These are phyloP conservation scores for Chionoecetes opilio DNA, from an alignment of 1,140 invertebrate genomes.

Conservation along the genomic window DNA sequence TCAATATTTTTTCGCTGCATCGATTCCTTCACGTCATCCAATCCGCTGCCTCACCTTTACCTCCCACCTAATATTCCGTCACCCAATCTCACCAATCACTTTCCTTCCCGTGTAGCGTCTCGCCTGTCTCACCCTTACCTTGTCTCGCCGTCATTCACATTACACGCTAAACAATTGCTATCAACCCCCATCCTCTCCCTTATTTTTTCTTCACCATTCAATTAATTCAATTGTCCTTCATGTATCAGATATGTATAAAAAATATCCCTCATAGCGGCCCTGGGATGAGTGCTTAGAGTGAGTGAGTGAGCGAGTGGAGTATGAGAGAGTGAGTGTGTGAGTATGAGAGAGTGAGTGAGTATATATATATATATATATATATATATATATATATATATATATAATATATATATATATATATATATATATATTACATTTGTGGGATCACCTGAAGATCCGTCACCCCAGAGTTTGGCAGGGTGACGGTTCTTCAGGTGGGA, in stretches of 20 bases:
- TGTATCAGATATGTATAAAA: neutral
- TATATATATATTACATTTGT: too few relatives aligned
- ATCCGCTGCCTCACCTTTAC: neutral
- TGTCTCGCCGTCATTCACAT: neutral
- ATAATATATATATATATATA: too few relatives aligned
- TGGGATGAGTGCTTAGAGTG: too few relatives aligned
- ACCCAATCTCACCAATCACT: neutral
- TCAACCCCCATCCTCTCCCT: neutral
- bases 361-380: too few relatives aligned
- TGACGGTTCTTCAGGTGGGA: too few relatives aligned
- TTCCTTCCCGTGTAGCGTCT: neutral
- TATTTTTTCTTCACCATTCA: neutral
- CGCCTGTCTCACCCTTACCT: neutral
- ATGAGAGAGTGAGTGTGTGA: too few relatives aligned
- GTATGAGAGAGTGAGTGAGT: too few relatives aligned
- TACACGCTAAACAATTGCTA: neutral
- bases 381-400: too few relatives aligned
- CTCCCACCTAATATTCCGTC: neutral
- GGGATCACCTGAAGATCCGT: too few relatives aligned
- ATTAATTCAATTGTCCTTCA: neutral
- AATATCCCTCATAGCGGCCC: neutral
- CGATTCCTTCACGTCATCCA: neutral
- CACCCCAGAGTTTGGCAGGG: too few relatives aligned
- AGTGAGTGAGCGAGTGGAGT: neutral
- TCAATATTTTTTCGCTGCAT: neutral